Conservation (phyloP, 2,888 invertebrate species). For the Lycocerus yunnanus region DNA sequence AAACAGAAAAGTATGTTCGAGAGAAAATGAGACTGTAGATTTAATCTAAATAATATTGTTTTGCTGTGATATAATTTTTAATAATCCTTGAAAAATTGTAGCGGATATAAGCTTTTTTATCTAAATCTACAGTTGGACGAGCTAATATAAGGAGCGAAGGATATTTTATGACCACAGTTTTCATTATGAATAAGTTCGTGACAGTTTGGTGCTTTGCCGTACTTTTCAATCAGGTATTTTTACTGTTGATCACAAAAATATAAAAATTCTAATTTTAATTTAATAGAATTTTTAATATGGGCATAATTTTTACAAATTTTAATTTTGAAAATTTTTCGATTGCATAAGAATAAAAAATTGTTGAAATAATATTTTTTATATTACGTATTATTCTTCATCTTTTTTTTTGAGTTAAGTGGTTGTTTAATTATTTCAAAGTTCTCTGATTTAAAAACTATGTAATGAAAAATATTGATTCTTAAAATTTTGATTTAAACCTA, state of each 20-base stretch:
- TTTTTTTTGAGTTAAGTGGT: too few relatives aligned
- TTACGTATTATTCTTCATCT: too few relatives aligned
- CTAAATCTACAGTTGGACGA: background rate
- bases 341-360: too few relatives aligned
- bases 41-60: background rate
- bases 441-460: too few relatives aligned
- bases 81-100: conserved; percentile 3
- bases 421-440: too few relatives aligned
- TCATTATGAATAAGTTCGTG: background rate
- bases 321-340: background rate
- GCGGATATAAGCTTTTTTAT: background rate
- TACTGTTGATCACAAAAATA: background rate
- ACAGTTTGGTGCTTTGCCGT: background rate
- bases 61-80: background rate
- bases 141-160: background rate
- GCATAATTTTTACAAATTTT: background rate
- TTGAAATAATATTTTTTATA: too few relatives aligned
- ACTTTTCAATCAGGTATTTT: background rate
- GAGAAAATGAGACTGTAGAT: background rate
- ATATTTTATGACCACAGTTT: background rate
- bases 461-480: too few relatives aligned
- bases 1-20: background rate
- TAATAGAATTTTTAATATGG: background rate
- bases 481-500: too few relatives aligned
- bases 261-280: background rate